These are phyloP conservation scores for Labroides dimidiatus DNA, from an alignment of 2,797 vertebrate genomes.

Conservation along the genomic window DNA sequence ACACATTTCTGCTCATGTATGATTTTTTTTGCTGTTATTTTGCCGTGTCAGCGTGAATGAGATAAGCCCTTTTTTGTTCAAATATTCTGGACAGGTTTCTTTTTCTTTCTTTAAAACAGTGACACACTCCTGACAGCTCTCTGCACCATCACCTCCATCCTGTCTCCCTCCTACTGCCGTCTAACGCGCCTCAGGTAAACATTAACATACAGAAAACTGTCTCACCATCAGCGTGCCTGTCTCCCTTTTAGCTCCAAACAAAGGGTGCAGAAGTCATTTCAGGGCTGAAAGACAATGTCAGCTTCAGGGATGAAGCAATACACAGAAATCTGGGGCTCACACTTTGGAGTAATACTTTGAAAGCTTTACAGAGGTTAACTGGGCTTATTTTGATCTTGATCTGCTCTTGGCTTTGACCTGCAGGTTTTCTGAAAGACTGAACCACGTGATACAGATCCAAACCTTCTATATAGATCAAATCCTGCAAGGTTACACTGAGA, in stretches of 20 bases:
- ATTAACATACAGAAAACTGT: background rate
- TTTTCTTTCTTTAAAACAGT: too few species aligned
- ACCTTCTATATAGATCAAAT: background rate
- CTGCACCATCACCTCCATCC: background rate
- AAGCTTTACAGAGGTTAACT: constrained; percentile 15
- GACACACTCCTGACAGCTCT: background rate
- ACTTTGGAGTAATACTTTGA: constrained; percentile 3
- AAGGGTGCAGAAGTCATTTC: constrained; percentile 13
- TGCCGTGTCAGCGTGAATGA: background rate
- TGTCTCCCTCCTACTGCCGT: background rate
- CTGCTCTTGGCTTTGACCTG: background rate
- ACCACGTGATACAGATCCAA: background rate
- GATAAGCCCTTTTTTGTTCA: too few species aligned
- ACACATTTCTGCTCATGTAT: too few species aligned
- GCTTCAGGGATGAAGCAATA: constrained; percentile 33
- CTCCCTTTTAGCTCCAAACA: background rate
- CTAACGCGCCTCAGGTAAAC: background rate
- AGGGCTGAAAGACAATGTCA: constrained; percentile 11
- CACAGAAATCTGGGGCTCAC: constrained; percentile 13
- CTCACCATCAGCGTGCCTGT: background rate
- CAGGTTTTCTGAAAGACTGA: background rate
- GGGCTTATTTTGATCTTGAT: constrained; percentile 3
- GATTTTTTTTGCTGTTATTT: too few species aligned
- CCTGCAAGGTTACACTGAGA: background rate
- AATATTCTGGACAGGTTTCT: too few species aligned